Base-by-base conservation (phyloP, 2,797 vertebrate species). In the Fistularia commersonii region DNA sequence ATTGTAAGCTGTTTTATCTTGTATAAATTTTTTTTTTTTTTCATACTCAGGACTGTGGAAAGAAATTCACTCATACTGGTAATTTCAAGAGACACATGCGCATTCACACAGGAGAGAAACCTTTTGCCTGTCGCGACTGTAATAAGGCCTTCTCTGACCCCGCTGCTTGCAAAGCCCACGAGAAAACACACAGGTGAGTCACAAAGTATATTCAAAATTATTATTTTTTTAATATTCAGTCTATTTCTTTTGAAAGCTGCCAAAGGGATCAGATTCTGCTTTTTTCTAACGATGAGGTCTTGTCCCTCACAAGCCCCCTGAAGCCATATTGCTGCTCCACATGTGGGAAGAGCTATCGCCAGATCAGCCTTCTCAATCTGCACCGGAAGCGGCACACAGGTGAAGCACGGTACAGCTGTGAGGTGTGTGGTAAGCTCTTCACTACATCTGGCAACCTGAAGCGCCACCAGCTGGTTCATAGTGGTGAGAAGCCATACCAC, bases 61-160 rank as follows among this genome's bases (percentile, higher is more conserved):
- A 99, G 86, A 95, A 96, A 79, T 98, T 99, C 74, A 98, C 97
- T 0, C 97, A 99, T 89, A 98, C 97, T 0, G 96, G 96, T 0
- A 98, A 99, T 76, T 98, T 95, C 85, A 99, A 97, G 83, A 89
- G 96, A 32, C 96, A 99, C 86, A 95, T 98, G 81, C 96, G 96
- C 1, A 99, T 98, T 81, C 96, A 99, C 90, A 98, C 96, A 0
- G 97, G 96, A 0, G 97, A 98, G 88, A 99, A 98, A 51, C 97
- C 97, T 0, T 98, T 97, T 84, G 91, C 91, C 13, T 99, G 97
- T 82, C 85, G 93, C 8, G 95, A 98, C 77, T 99, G 97, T 62
- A 93, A 78, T 84, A 98, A 98, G 59, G 94, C 96, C 5, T 99
- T 99, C 77, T 99, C 97, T 0, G 97, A 99, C 79, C 95, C 96